phyloP scores from a whole-genome alignment of 2,797 vertebrate genomes.

The Leptatherina wallacei region DNA sequence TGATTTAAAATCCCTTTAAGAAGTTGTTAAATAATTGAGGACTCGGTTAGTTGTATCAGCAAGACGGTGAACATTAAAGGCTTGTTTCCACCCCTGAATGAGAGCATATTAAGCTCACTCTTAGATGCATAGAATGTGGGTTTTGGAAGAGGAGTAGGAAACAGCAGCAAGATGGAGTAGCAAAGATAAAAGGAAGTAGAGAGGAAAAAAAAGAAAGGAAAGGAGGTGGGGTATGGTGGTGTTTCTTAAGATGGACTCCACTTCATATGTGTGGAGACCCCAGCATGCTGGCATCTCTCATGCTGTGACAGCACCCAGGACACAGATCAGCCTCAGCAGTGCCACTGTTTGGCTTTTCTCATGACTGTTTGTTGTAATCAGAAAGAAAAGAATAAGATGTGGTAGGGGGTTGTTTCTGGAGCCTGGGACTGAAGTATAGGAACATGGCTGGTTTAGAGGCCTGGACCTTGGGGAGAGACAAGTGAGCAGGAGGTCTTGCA shows the following conservation, averaged over 20 bases:
- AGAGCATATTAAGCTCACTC: conserved; percentile 38
- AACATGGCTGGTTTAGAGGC: conserved; percentile 63
- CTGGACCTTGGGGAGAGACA: conserved; percentile 69
- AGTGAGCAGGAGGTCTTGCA: conserved; percentile 67
- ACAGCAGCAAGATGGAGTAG: conserved; percentile 41
- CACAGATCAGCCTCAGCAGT: conserved; percentile 60
- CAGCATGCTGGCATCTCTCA: conserved; percentile 67
- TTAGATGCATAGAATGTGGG: conserved; percentile 24
- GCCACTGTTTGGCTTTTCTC: conserved; percentile 67
- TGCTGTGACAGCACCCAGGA: conserved; percentile 68
- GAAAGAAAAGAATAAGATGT: conserved; percentile 48
- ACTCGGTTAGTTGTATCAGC: conserved; percentile 61
- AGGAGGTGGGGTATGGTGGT: conserved; percentile 70
- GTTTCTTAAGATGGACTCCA: conserved; percentile 54
- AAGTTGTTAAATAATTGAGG: conserved; percentile 76
- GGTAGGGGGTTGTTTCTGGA: conserved; percentile 38
- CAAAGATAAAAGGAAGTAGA: conserved; percentile 58
- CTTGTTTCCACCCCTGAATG: conserved; percentile 35
- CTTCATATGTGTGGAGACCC: conserved; percentile 62
- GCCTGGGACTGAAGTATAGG: conserved; percentile 72
- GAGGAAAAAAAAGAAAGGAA: conserved; percentile 57
- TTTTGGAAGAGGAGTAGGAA: conserved; percentile 38
- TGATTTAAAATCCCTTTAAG: conserved; percentile 76
- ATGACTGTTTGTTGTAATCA: conserved; percentile 72
- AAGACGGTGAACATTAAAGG: conserved; percentile 36